Conservation (phyloP, 2,797 vertebrate genomes). For the Iguana delicatissima region DNA sequence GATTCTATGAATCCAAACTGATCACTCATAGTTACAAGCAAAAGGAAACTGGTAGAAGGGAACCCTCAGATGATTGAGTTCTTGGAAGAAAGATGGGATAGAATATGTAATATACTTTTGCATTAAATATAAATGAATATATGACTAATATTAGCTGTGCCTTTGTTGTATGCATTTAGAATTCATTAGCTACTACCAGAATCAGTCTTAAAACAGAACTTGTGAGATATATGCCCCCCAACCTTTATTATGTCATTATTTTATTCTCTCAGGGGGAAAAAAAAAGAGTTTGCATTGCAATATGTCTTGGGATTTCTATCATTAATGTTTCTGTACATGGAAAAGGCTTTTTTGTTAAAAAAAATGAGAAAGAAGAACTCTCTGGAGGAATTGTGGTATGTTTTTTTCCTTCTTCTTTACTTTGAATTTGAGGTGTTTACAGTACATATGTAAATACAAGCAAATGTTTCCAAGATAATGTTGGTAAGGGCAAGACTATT, state of each 20-base stretch:
- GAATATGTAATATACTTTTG: too few relatives aligned
- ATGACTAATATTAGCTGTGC: not conserved
- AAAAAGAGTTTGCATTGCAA: not conserved
- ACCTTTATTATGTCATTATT: slow-evolving; percentile 19
- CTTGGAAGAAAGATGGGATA: too few relatives aligned
- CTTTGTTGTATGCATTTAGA: not conserved
- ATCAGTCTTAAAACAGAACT: not conserved
- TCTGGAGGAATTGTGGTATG: not conserved
- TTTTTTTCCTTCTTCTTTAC: not conserved
- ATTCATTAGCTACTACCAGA: not conserved
- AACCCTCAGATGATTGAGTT: too few relatives aligned
- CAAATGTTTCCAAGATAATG: not conserved
- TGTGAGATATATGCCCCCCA: not conserved
- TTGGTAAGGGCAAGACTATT: not conserved
- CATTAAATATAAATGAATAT: not conserved
- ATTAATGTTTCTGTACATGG: slow-evolving; percentile 8
- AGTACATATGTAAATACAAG: slow-evolving; percentile 11
- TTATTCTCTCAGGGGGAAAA: not conserved
- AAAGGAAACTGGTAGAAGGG: not conserved
- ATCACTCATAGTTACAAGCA: not conserved
- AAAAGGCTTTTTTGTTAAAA: not conserved
- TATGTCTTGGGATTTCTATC: not conserved
- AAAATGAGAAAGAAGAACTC: not conserved
- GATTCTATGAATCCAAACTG: not conserved
- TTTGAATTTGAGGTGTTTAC: not conserved